Evolutionary conservation across 2,113 vertebrate species (phyloP).

Genomic region (Sclerurus mexicanus): DNA sequence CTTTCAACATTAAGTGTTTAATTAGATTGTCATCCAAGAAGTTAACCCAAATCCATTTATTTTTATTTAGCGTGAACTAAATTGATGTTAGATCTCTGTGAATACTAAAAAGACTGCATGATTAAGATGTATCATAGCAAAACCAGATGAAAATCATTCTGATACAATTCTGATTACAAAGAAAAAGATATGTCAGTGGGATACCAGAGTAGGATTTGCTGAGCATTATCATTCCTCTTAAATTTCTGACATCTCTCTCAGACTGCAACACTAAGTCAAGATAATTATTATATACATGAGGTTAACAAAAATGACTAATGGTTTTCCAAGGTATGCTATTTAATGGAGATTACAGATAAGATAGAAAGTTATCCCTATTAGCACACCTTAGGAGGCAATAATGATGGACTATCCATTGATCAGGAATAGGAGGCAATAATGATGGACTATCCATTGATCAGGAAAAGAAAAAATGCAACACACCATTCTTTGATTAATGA

Average conservation of each 20-base stretch:
- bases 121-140: not conserved
- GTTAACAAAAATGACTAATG: constrained; percentile 20
- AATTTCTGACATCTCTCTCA: not conserved
- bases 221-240: not conserved
- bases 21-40: constrained; percentile 53
- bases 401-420: not conserved
- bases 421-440: not conserved
- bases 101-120: not conserved
- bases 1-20: constrained; percentile 53
- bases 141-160: not conserved
- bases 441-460: not conserved
- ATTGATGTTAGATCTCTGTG: not conserved
- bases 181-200: not conserved
- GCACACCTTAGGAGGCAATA: not conserved
- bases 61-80: not conserved
- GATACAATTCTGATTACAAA: not conserved
- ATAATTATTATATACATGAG: not conserved
- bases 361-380: constrained; percentile 3
- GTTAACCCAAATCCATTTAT: constrained; percentile 21
- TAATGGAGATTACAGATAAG: constrained; percentile 16
- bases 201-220: not conserved
- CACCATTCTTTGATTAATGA: not conserved
- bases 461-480: not conserved
- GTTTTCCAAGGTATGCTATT: constrained; percentile 30
- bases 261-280: not conserved